phyloP scores from a whole-genome alignment of 2,888 invertebrate species.

The Crepidodera aurea region DNA sequence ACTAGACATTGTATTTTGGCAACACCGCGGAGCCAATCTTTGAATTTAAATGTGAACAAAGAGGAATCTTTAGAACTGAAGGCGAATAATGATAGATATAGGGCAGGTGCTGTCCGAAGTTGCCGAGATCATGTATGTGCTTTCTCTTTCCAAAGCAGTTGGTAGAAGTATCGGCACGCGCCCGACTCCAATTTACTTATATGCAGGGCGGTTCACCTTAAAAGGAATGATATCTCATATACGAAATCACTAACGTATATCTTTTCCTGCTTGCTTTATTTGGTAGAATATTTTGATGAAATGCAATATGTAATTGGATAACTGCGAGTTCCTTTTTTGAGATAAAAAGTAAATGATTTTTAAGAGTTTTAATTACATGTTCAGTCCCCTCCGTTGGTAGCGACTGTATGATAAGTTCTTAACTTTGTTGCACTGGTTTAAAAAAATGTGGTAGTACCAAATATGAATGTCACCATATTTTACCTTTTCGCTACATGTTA shows the following conservation, averaged over 20 bases:
- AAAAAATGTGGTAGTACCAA: too few relatives aligned
- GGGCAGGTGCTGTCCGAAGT: slow-evolving; percentile 48
- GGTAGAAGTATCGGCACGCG: slow-evolving; percentile 54
- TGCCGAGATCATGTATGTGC: slow-evolving; percentile 43
- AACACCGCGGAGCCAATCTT: slow-evolving; percentile 21
- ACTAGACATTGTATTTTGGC: too few relatives aligned
- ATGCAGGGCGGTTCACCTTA: not conserved
- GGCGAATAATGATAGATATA: slow-evolving; percentile 41
- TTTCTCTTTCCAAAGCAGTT: slow-evolving; percentile 56
- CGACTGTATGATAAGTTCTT: too few relatives aligned
- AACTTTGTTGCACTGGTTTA: too few relatives aligned
- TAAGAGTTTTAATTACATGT: too few relatives aligned
- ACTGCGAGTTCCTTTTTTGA: too few relatives aligned
- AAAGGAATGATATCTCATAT: slow-evolving; percentile 8
- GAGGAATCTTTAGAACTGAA: slow-evolving; percentile 20
- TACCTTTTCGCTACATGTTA: too few relatives aligned
- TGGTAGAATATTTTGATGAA: too few relatives aligned
- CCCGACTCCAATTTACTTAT: slow-evolving; percentile 46
- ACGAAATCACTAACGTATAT: slow-evolving; percentile 18
- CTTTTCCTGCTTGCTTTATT: slow-evolving; percentile 19
- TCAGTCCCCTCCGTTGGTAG: too few relatives aligned
- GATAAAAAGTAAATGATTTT: too few relatives aligned
- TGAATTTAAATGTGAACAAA: slow-evolving; percentile 28
- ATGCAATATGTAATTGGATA: too few relatives aligned
- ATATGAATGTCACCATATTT: too few relatives aligned